Percentiles rank a stretch among this genome's conserved stretches.
These are phyloP conservation scores for Sminthurides aquaticus DNA, from an alignment of 2,888 invertebrate species.

Conservation along the genomic window DNA sequence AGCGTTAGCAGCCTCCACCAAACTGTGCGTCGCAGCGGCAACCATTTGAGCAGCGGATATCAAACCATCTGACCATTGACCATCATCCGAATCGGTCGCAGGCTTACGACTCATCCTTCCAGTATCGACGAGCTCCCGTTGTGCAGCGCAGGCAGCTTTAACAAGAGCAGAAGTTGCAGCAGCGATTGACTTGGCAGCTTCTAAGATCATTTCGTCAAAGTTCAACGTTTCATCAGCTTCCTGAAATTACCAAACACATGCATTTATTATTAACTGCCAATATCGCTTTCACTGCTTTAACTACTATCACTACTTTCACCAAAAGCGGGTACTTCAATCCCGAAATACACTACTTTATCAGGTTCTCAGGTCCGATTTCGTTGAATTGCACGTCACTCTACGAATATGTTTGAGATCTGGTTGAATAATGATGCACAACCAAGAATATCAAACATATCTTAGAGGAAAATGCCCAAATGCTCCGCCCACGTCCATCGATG, in stretches of 20 bases:
- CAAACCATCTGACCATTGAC: conserved; percentile 96
- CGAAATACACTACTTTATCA: too few relatives aligned
- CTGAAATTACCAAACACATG: conserved; percentile 51
- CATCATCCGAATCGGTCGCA: conserved; percentile 81
- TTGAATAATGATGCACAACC: conserved; percentile 81
- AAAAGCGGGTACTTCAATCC: too few relatives aligned
- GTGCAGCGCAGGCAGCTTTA: conserved; percentile 93
- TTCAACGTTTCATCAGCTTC: conserved; percentile 87
- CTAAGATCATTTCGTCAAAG: conserved; percentile 98
- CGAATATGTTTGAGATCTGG: conserved; percentile 99
- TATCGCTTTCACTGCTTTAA: not conserved
- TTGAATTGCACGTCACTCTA: conserved; percentile 56
- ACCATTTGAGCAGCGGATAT: conserved; percentile 75
- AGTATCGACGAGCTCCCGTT: conserved; percentile 81
- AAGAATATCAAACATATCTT: conserved; percentile 99
- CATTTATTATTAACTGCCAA: conserved; percentile 2
- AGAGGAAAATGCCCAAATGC: conserved; percentile 50
- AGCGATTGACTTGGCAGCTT: conserved; percentile 95
- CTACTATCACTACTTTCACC: not conserved
- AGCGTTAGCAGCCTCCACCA: conserved; percentile 93
- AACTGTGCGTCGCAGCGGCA: conserved; percentile 92
- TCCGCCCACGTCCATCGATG: not conserved
- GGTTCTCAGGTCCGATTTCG: too few relatives aligned
- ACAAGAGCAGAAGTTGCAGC: conserved; percentile 94
- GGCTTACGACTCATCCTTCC: conserved; percentile 79